A percentile compares a stretch with the other conserved stretches of the same genome.
These are phyloP conservation scores for Cephus spinipes DNA, from an alignment of 2,888 invertebrate genomes.

Conservation along the genomic window DNA sequence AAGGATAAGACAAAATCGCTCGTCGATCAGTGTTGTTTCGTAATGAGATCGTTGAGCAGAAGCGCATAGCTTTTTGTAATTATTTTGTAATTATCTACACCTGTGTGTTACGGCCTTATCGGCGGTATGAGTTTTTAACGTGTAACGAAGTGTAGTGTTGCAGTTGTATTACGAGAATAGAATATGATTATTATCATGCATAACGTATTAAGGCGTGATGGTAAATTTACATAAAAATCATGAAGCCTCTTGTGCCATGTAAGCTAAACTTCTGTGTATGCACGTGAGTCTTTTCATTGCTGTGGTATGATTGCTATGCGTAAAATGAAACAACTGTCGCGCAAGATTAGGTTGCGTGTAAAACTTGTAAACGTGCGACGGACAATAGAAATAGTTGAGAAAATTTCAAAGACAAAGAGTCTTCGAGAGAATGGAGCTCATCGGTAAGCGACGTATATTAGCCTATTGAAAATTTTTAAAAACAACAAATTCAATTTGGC, in stretches of 20 bases:
- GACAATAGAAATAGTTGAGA: neutral
- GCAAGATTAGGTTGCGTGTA: neutral
- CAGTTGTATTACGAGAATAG: neutral
- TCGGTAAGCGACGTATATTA: neutral
- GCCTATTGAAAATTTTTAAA: neutral
- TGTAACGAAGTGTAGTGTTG: neutral
- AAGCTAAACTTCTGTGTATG: neutral
- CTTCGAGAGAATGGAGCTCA: neutral
- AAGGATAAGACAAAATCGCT: neutral
- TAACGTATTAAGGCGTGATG: neutral
- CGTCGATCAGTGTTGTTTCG: neutral
- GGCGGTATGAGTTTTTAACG: neutral
- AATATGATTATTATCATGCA: neutral
- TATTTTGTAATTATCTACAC: neutral
- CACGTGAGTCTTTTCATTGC: neutral
- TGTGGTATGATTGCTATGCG: neutral
- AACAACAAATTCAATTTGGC: neutral
- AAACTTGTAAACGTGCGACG: neutral
- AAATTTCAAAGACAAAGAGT: neutral
- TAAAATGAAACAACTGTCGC: neutral
- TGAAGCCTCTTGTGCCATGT: neutral
- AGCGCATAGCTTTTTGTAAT: neutral
- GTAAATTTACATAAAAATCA: neutral
- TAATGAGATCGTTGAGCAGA: neutral
- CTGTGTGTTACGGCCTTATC: no score